These are phyloP conservation scores for Trichonephila inaurata DNA, from an alignment of 1,140 invertebrate genomes.

Conservation along the genomic window DNA sequence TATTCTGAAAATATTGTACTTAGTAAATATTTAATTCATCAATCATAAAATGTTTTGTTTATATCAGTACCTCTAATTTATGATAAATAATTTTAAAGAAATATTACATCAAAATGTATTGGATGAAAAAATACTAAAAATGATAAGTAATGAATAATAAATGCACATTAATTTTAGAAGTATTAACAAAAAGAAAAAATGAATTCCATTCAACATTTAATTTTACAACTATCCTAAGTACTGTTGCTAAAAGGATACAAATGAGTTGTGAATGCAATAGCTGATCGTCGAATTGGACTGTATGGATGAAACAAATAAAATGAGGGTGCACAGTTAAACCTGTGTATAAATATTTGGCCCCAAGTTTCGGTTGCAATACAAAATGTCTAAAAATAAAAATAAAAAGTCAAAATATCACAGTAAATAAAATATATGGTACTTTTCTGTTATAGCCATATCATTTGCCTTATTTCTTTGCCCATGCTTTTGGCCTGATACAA, in stretches of 20 bases:
- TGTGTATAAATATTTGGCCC: conserved; percentile 48
- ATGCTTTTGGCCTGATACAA: no score
- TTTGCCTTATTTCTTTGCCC: no score
- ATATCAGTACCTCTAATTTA: neutral
- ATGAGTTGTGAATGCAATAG: conserved; percentile 60
- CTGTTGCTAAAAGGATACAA: conserved; percentile 51
- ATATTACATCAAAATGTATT: no score
- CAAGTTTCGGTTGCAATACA: conserved; percentile 39
- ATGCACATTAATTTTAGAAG: neutral
- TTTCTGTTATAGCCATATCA: no score
- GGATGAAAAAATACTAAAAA: no score
- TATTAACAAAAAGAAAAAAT: neutral
- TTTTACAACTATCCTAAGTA: neutral
- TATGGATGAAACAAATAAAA: conserved; percentile 51
- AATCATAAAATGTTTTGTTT: no score
- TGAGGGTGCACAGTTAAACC: conserved; percentile 7
- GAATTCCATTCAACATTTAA: neutral
- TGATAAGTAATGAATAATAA: no score
- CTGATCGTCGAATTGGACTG: conserved; percentile 22
- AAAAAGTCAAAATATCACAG: neutral
- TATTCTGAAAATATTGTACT: no score
- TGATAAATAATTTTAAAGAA: neutral
- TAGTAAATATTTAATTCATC: no score
- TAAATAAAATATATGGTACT: no score
- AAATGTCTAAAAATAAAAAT: conserved; percentile 27